Base-by-base conservation (phyloP, 2,113 vertebrate species). In the Ivindomyrus marchei region DNA sequence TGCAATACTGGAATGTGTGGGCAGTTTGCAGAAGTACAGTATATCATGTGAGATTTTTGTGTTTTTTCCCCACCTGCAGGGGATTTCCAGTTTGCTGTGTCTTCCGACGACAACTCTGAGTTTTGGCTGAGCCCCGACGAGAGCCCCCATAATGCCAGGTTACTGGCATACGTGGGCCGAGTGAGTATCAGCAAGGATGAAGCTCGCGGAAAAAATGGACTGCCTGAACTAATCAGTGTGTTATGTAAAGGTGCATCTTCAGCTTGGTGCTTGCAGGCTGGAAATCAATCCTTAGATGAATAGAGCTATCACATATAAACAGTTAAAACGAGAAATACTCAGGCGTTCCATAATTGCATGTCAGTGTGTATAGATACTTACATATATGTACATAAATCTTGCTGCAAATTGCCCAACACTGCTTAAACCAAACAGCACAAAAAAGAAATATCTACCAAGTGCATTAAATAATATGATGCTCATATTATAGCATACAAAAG, bases 41-140 rank as follows among this genome's bases (percentile, higher is more conserved):
- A 36, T n/a, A 36, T 88, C 36, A 24, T 88, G 36, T 66, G 52
- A 53, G 87, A 85, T 66, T 46, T 19, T 31, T 15, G 6, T 36
- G 15, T 93, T 70, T 56, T 45, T 91, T 89, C 2, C 49, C 66
- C 62, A 90, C 89, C 91, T 45, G 0, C 92, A 99, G 98, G 98
- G 53, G 98, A 99, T 49, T 97, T 99, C 95, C 98, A 99, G 96
- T 99, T 99, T 94, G 98, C 98, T 0, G 97, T 99, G 92, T 98
- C 98, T 0, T 99, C 98, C 0, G 98, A 99, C 46, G 98, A 99
- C 96, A 99, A 99, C 91, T 99, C 98, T 0, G 98, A 99, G 95
- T 97, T 99, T 94, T 99, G 98, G 98, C 95, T 99, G 92, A 99
- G 98, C 94, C 94, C 96, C 0, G 97, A 98, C 0, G 98, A 99